Evolutionary conservation across 2,113 vertebrate species (phyloP), one percentile per base, ranked within the genome.

Genomic region (Atrichornis clamosus): DNA sequence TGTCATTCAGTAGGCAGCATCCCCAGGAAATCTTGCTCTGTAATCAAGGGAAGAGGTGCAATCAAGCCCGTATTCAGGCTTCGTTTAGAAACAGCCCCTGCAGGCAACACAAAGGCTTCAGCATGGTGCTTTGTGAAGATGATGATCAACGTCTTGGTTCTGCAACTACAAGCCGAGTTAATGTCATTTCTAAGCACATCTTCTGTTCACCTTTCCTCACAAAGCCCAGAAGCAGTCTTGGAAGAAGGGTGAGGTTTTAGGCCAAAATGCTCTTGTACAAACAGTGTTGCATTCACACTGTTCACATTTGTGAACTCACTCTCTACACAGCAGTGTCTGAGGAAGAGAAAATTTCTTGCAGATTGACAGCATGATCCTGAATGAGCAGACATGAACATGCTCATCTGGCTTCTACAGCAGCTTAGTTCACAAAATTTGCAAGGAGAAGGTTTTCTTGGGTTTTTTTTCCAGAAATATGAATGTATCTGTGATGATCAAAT

Each of bases 11-110:
- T 96, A 98, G 95, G 97, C 97, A 98, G 97, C 97, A 98, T 98
- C 97, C 97, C 98, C 98, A 98, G 98, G 98, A 98, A 98, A 98
- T 98, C 97, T 97, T 97, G 95, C 97, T 97, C 93, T 93, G 97
- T 98, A 98, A 98, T 98, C 98, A 98, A 97, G 98, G 94, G 94
- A 98, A 98, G 98, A 98, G 97, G 97, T 97, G 97, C 97, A 98
- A 98, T 98, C 98, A 98, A 97, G 97, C 96, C 98, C 97, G 79
- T 98, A 98, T 98, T 98, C 98, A 98, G 95, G 74, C 95, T 97
- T 93, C 74, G 46, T 97, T 98, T 98, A 96, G 97, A 93, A 93
- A 98, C 98, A 98, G 97, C 97, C 98, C 97, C 97, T 97, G 96
- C 95, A 97, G 97, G 96, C 96, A 95, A 96, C 77, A 96, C 94